These are phyloP conservation scores for Beaufortia kweichowensis DNA, from an alignment of 2,113 vertebrate genomes.

Conservation along the genomic window DNA sequence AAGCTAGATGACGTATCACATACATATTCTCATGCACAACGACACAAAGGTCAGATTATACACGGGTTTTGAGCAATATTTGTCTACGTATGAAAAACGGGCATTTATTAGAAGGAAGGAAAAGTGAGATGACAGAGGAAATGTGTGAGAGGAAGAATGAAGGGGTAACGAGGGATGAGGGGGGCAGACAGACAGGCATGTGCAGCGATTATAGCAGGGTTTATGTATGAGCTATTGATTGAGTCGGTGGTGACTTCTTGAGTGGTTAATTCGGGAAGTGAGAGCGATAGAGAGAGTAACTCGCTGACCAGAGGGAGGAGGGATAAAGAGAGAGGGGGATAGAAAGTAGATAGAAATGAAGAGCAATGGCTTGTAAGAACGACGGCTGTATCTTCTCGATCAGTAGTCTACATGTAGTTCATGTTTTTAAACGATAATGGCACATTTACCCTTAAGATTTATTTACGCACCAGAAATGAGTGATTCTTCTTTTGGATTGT, in stretches of 20 bases:
- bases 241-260: slow-evolving; percentile 84
- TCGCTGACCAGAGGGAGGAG: slow-evolving; percentile 69
- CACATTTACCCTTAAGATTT: not conserved
- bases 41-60: not conserved
- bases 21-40: not conserved
- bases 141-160: slow-evolving; percentile 4
- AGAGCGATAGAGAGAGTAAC: slow-evolving; percentile 81
- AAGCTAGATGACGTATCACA: not conserved
- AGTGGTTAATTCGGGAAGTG: slow-evolving; percentile 86
- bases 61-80: no score
- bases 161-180: slow-evolving; percentile 34
- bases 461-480: not conserved
- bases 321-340: slow-evolving; percentile 60
- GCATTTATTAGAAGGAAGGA: not conserved
- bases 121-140: not conserved
- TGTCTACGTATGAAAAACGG: not conserved
- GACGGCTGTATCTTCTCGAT: not conserved
- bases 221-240: slow-evolving; percentile 87
- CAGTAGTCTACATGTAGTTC: not conserved
- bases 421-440: not conserved
- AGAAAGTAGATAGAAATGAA: slow-evolving; percentile 54
- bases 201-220: slow-evolving; percentile 81
- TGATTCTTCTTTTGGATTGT: not conserved
- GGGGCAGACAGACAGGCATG: slow-evolving; percentile 68
- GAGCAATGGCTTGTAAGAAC: slow-evolving; percentile 38